A percentile compares a stretch with the other conserved stretches of the same genome.
Evolutionary conservation across 2,888 invertebrate species (phyloP).

Genomic region (Andrena fulva): DNA sequence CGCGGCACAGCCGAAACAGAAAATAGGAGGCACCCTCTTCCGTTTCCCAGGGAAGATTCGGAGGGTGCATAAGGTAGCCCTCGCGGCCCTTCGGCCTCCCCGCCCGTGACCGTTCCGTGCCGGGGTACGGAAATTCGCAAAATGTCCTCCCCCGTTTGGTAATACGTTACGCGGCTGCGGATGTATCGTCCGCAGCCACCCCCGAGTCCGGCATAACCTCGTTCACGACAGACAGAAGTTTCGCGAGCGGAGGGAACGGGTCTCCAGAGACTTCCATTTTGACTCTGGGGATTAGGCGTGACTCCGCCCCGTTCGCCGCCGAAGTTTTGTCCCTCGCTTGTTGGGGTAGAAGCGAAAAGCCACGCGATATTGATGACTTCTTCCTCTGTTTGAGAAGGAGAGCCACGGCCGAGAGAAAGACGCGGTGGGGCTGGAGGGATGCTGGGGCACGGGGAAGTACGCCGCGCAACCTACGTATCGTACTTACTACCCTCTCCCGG

Average conservation of each 20-base stretch:
- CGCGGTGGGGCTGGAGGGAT: slow-evolving; percentile 2
- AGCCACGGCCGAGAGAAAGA: slow-evolving; percentile 18
- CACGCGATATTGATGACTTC: slow-evolving; percentile 84
- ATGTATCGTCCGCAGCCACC: slow-evolving; percentile 78
- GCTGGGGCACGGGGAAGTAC: slow-evolving; percentile 28
- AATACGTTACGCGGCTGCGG: slow-evolving; percentile 76
- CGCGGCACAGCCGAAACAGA: slow-evolving; percentile 54
- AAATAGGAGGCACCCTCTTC: slow-evolving; percentile 53
- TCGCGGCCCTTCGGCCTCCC: slow-evolving; percentile 54
- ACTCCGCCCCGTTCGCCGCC: slow-evolving; percentile 80
- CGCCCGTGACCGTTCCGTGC: slow-evolving; percentile 44
- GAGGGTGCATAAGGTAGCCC: slow-evolving; percentile 57
- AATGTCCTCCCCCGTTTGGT: slow-evolving; percentile 76
- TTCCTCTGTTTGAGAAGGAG: slow-evolving; percentile 67
- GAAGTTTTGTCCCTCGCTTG: slow-evolving; percentile 72
- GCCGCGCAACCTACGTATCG: slow-evolving; percentile 24
- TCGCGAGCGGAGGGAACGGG: slow-evolving; percentile 59
- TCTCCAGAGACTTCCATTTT: slow-evolving; percentile 85
- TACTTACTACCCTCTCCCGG: slow-evolving; percentile 5
- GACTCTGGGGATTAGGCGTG: slow-evolving; percentile 85
- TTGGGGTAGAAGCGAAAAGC: slow-evolving; percentile 80
- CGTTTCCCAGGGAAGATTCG: slow-evolving; percentile 57
- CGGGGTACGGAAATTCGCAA: slow-evolving; percentile 75
- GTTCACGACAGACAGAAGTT: slow-evolving; percentile 65
- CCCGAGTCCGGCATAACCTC: slow-evolving; percentile 67